Evolutionary conservation across 2,888 invertebrate species (phyloP), one percentile per base, ranked within the genome.

Genomic region (Ethmia dodecea): DNA sequence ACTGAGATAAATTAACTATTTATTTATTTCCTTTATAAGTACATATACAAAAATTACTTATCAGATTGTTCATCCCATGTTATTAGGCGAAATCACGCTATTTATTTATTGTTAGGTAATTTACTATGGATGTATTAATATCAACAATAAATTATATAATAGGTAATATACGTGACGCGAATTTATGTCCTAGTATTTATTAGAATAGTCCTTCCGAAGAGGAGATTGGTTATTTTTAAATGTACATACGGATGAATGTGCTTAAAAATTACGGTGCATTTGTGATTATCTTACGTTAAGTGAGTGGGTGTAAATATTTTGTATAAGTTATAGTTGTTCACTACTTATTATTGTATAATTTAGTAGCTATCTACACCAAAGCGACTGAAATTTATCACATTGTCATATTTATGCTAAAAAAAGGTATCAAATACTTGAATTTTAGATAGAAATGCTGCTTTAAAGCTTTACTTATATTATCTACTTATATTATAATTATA

Each of bases 291-390:
- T 63, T 75, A 63, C 45, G 55, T 66, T 73, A 49, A 60, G 11
- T 61, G 65, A 68, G 60, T 70, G 51, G 60, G 57, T 84, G 83
- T 84, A 84, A 77, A 83, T 81, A 84, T 64, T 75, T 77, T 77
- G 47, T 65, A 63, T 81, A 78, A 79, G 78, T 75, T 77, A 71
- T 58, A 47, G 55, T 75, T 70, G 63, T 66, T 61, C 45, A 55
- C 65, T 69, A 65, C n/a, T 61, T 54, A 61, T 60, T 57, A 61
- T 55, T 52, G 45, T 59, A 61, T 68, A 61, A 63, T 73, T 79
- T 73, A 51, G 60, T 65, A 70, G 61, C 55, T 65, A 62, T 67
- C n/a, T 64, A 64, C 55, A 61, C 59, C 47, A 61, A 68, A 55
- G 68, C 62, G 74, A 79, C 76, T 79, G 76, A 77, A 66, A 57